A percentile compares a stretch with the other conserved stretches of the same genome.
Evolutionary conservation across 2,797 vertebrate species (phyloP).

Genomic region (Hippopotamyrus pictus): DNA sequence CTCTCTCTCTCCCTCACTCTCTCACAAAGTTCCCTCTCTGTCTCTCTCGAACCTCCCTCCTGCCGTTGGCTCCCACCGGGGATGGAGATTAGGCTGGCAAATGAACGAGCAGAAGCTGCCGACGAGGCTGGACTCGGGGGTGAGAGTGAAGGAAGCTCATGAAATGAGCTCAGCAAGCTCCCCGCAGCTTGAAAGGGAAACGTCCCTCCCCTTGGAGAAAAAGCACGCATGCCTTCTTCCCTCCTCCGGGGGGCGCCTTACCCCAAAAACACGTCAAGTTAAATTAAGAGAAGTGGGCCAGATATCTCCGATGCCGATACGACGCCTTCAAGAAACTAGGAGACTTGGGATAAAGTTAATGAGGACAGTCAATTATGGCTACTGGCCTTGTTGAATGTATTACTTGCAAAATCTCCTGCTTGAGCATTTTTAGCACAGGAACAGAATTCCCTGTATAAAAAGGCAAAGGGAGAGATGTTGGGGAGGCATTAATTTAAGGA

Average conservation of each 20-base stretch:
- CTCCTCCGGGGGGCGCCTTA: neutral
- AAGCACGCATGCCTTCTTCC: neutral
- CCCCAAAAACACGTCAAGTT: neutral
- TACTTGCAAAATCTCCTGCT: neutral
- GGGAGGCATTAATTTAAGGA: neutral
- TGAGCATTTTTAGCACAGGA: neutral
- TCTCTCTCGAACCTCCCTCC: slow-evolving; percentile 21
- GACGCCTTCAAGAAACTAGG: neutral
- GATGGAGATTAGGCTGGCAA: slow-evolving; percentile 68
- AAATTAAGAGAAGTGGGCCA: neutral
- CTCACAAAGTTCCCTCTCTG: slow-evolving; percentile 22
- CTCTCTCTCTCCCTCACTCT: slow-evolving; percentile 22
- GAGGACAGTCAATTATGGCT: slow-evolving; percentile 5
- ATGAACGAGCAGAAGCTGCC: slow-evolving; percentile 64
- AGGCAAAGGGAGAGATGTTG: neutral
- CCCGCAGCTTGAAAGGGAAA: slow-evolving; percentile 19
- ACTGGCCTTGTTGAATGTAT: neutral
- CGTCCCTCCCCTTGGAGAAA: neutral
- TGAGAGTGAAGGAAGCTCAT: slow-evolving; percentile 21
- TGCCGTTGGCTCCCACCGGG: slow-evolving; percentile 53
- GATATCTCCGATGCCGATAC: neutral
- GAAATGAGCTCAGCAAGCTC: neutral
- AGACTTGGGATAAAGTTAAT: neutral
- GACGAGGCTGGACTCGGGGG: slow-evolving; percentile 49
- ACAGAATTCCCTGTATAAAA: neutral